Base-by-base conservation (phyloP, 2,113 vertebrate genomes). In the Girardinichthys multiradiatus region DNA sequence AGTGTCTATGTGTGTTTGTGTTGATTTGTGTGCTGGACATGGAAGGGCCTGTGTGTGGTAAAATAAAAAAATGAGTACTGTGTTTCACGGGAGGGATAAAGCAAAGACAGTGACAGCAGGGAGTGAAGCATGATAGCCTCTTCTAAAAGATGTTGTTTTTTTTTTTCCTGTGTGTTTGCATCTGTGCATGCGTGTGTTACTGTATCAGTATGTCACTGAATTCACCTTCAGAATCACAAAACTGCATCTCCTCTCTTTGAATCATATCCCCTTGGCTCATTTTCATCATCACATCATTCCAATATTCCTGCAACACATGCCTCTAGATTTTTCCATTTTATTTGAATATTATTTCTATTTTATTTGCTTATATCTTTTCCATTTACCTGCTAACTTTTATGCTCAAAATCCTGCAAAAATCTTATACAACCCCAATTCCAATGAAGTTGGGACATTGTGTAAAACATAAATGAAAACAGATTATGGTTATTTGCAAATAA, bases 1-100 rank as follows among this genome's bases (percentile, higher is more conserved):
- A 8, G 60, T 76, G 62, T 70, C 15, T 62, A 0, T 62, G 29
- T 66, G 69, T 77, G 31, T 19, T 5, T 74, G 27, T 78, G 68
- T 80, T 63, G 66, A 45, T 82, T 37, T 39, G 12, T 74, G 77
- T 70, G 30, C 74, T 58, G 71, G 45, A 54, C 61, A n/a, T 13
- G 63, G 26, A 68, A 39, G 35, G 60, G 9, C 31, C 68, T n/a
- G 77, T 74, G 48, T 80, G 79, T 64, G 67, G 74, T 85, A 87
- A 86, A 86, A 84, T 85, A 86, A 83, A 91, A 76, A 86, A 78
- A 89, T 62, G 75, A 87, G 73, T 66, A 72, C 65, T 66, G 71
- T 72, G 31, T 39, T 87, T 79, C 77, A 88, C 74, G 1, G 76
- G 86, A 74, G 87, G 77, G 81, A 83, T 59, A 64, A 78, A 74